phyloP scores from a whole-genome alignment of 2,888 invertebrate genomes.

The Caenorhabditis wallacei region DNA sequence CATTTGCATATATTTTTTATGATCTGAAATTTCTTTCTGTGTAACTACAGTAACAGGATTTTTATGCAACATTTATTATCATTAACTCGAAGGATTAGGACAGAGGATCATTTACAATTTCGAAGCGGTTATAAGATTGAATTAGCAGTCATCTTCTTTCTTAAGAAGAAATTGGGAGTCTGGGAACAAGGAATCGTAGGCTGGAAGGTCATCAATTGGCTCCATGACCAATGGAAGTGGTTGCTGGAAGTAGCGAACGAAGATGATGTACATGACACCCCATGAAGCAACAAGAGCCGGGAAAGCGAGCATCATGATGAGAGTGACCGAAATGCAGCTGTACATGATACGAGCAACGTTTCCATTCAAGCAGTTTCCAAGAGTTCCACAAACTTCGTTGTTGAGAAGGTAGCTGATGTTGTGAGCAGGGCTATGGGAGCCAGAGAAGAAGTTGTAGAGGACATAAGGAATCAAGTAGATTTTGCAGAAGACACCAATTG shows the following conservation, averaged over 20 bases:
- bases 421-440: constrained; percentile 43
- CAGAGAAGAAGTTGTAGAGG: constrained; percentile 56
- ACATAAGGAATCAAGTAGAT: constrained; percentile 56
- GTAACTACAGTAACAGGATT: no score
- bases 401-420: constrained; percentile 47
- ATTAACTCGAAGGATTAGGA: background rate
- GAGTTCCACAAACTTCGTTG: constrained; percentile 53
- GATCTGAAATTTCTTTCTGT: background rate
- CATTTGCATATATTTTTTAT: background rate
- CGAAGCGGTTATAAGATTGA: no score
- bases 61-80: constrained; percentile 9
- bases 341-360: constrained; percentile 51
- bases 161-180: constrained; percentile 24
- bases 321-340: constrained; percentile 51
- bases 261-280: constrained; percentile 51
- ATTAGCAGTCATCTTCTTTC: constrained; percentile 38
- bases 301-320: constrained; percentile 52
- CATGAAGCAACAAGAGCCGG: constrained; percentile 48
- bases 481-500: constrained; percentile 57
- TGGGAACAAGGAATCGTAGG: constrained; percentile 45
- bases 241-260: constrained; percentile 50
- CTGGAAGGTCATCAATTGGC: constrained; percentile 43
- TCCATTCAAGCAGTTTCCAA: constrained; percentile 55
- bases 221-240: constrained; percentile 26
- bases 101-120: background rate